Base-by-base conservation (phyloP, 2,113 vertebrate genomes). In the Arenaria interpres region DNA sequence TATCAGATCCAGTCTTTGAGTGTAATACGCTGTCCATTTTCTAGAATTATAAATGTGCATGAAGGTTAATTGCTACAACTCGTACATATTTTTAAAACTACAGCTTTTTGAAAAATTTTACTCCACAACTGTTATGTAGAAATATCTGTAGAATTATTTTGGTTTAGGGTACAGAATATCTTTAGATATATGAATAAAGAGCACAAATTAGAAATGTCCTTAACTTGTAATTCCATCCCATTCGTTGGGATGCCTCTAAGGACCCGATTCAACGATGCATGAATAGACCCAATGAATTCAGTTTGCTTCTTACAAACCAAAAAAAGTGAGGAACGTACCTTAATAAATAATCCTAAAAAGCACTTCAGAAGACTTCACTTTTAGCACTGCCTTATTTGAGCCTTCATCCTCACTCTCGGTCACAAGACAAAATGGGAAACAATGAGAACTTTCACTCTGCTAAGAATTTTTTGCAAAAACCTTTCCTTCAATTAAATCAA, bases 1-100 rank as follows among this genome's bases (percentile, higher is more conserved):
- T 98, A 98, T 98, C 98, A 98, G 98, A 98, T 97, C 96, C 97
- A 97, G 97, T 97, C 98, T 98, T 98, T 98, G 98, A 98, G 98
- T 98, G 93, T 98, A 98, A 98, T 98, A 96, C 23, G 90, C 95
- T 95, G 96, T 97, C 97, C 97, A 98, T 98, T 98, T 98, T 98
- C 98, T 98, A 98, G 98, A 96, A 98, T 98, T 98, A 98, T 96
- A 98, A 97, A 98, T 94, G 97, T 98, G 97, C 98, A 98, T 98
- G 98, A 97, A 98, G 98, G 98, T 98, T 98, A 98, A 98, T 98
- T 98, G 97, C 96, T 98, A 98, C 98, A 98, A 98, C 97, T 98
- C 95, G 33, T 89, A 94, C 96, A 96, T 97, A 97, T 91, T 98
- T 98, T 98, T 94, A 97, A 97, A 98, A 97, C 94, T 95, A 94